Percentiles rank a stretch among this genome's conserved stretches.
Conservation (phyloP, 2,888 invertebrate genomes). For the Gari tellinella region DNA sequence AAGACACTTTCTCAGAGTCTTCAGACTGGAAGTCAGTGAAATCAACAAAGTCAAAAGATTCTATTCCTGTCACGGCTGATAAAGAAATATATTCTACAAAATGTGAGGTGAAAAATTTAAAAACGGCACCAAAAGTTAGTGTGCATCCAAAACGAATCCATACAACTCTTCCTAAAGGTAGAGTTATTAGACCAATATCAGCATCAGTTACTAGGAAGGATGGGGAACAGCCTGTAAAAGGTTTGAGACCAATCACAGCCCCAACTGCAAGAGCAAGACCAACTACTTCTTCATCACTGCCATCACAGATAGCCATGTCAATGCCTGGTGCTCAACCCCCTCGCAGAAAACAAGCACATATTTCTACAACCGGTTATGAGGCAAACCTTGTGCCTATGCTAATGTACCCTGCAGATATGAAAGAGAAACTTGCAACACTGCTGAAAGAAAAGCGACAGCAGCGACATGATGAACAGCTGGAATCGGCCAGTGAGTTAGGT, state of each 20-base stretch:
- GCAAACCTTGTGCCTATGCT: conserved; percentile 79
- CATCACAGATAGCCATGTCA: conserved; percentile 66
- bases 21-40: conserved; percentile 65
- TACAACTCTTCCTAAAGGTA: conserved; percentile 76
- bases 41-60: conserved; percentile 65
- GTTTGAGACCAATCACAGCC: conserved; percentile 68
- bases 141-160: conserved; percentile 73
- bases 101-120: conserved; percentile 67
- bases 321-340: conserved; percentile 66
- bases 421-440: conserved; percentile 68
- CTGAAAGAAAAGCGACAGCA: conserved; percentile 64
- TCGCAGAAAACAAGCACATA: conserved; percentile 49
- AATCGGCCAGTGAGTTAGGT: conserved; percentile 64
- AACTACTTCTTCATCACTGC: conserved; percentile 62
- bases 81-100: conserved; percentile 71
- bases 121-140: conserved; percentile 64
- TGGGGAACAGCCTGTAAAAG: conserved; percentile 38
- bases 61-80: conserved; percentile 57
- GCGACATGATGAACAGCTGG: conserved; percentile 55
- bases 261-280: conserved; percentile 57
- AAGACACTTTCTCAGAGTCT: conserved; percentile 65
- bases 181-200: conserved; percentile 78
- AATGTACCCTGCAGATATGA: conserved; percentile 80
- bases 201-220: conserved; percentile 67
- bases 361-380: conserved; percentile 71